Evolutionary conservation across 2,888 invertebrate genomes (phyloP), one percentile per base, ranked within the genome.

Genomic region (Phanerotoma sp.): DNA sequence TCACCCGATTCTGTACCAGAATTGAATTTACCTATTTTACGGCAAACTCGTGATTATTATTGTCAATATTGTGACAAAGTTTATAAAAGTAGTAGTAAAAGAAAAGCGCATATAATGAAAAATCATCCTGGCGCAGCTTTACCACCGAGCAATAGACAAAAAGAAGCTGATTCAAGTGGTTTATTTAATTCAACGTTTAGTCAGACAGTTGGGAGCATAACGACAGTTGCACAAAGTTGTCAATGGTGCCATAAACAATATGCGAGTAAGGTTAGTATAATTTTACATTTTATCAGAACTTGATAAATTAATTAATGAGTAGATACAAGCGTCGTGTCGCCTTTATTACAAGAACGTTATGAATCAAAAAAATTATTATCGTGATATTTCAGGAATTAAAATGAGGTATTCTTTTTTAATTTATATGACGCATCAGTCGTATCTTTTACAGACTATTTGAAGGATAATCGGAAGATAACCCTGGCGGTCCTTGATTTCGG

Each of bases 181-280:
- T 64, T 83, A 51, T 82, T 83, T 2, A 84, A 84, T 71, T 82
- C 84, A 13, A 84, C 86, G 0, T 87, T 82, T 68, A 84, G 86
- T 13, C 84, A 86, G 69, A 85, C 86, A 1, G 86, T 87, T n/a
- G 89, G 88, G 13, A 87, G 86, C 66, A 81, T 88, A 11, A 86
- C 86, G 5, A 85, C 86, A 0, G 81, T 82, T 62, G 87, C 88
- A 0, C 88, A 89, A 67, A 81, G 83, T 40, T 91, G 91, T 71
- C 82, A 83, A 53, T 89, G 86, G 82, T 95, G 94, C 72, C 90
- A 91, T 73, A 89, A 91, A 62, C 93, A 94, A 77, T 94, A 93
- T 76, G 89, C 89, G 20, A 88, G 91, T 66, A 87, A 89, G 65
- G 83, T 84, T 20, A 81, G 82, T 66, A 71, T 81, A n/a, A n/a